These are phyloP conservation scores for Oreochromis spilurus DNA, from an alignment of 2,113 vertebrate genomes.

Conservation along the genomic window DNA sequence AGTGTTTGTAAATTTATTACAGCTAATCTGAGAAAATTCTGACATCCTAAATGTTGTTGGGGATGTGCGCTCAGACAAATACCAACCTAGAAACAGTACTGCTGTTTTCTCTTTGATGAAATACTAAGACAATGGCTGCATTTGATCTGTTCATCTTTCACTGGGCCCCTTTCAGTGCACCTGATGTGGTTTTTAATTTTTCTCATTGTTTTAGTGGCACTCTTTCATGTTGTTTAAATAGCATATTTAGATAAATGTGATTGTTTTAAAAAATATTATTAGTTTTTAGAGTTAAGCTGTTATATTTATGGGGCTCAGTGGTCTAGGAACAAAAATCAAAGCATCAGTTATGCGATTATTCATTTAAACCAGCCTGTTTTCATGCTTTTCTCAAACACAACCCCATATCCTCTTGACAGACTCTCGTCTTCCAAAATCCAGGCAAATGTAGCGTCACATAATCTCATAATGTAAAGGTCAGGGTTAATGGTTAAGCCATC, in stretches of 20 bases:
- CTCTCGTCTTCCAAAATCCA: background rate
- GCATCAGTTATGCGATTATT: background rate
- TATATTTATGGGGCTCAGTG: fast-evolving
- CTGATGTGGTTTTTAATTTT: background rate
- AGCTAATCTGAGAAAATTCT: background rate
- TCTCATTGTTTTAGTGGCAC: background rate
- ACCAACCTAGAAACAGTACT: fast-evolving
- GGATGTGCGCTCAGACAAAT: background rate
- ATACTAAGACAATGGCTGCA: background rate
- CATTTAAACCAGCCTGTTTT: background rate
- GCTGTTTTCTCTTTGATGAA: background rate
- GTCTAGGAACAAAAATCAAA: background rate
- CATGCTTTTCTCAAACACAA: background rate
- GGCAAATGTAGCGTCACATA: background rate
- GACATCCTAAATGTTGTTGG: background rate
- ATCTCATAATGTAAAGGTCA: background rate
- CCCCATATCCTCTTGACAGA: background rate
- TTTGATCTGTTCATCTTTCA: background rate
- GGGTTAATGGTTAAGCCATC: background rate
- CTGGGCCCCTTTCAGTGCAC: background rate
- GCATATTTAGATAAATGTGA: background rate
- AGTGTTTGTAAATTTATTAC: background rate
- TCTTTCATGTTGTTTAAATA: background rate
- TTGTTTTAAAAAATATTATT: background rate
- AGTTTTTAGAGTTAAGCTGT: background rate